Percentiles rank a stretch among this genome's conserved stretches.
These are phyloP conservation scores for Pitta sordida DNA, from an alignment of 2,113 vertebrate species.

Conservation along the genomic window DNA sequence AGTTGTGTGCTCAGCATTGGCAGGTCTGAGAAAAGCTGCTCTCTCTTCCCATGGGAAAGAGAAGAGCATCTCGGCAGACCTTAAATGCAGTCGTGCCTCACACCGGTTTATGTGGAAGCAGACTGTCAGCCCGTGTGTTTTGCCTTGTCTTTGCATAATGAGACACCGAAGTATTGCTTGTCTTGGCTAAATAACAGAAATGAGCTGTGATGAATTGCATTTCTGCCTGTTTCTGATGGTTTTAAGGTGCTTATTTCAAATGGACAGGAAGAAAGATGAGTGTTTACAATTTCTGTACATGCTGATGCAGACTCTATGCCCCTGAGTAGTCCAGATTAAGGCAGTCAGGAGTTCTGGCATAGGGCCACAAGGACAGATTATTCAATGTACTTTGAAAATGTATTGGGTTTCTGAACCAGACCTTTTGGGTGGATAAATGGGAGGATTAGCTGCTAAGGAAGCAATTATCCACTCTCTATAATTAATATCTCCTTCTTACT, in stretches of 20 bases:
- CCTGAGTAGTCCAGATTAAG: not conserved
- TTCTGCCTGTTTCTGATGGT: not conserved
- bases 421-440: slow-evolving; percentile 58
- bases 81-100: not conserved
- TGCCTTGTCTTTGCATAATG: not conserved
- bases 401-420: slow-evolving; percentile 56
- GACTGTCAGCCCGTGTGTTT: not conserved
- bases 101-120: not conserved
- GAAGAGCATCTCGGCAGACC: not conserved
- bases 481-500: slow-evolving; percentile 63
- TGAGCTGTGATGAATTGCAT: not conserved
- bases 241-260: slow-evolving; percentile 13
- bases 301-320: not conserved
- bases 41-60: not conserved
- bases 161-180: not conserved
- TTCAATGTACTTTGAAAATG: slow-evolving; percentile 43
- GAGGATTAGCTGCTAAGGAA: slow-evolving; percentile 67
- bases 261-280: slow-evolving; percentile 8
- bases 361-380: slow-evolving; percentile 39
- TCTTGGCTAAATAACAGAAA: not conserved
- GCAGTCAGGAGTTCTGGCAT: not conserved
- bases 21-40: not conserved
- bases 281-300: slow-evolving; percentile 36
- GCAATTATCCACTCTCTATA: slow-evolving; percentile 63
- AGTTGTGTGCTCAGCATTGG: not conserved